These are phyloP conservation scores for Acrobasis suavella DNA, from an alignment of 2,888 invertebrate genomes.

Conservation along the genomic window DNA sequence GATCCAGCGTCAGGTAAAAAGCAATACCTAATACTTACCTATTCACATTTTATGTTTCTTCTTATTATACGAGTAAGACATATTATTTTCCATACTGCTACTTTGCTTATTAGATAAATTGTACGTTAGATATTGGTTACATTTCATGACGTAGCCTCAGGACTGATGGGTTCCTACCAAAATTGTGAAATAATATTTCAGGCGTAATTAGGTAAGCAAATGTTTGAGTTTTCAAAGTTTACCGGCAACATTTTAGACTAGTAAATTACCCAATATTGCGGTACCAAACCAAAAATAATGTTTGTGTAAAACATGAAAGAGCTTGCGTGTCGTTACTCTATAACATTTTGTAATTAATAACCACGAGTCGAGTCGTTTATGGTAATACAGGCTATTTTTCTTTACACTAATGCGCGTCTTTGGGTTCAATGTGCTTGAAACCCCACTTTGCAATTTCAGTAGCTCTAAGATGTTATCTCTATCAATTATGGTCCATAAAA, in stretches of 20 bases:
- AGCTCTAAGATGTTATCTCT: constrained; percentile 74
- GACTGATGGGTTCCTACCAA: constrained; percentile 1
- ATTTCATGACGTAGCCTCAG: constrained; percentile 1
- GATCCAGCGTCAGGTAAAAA: too few relatives aligned
- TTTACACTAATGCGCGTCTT: constrained; percentile 71
- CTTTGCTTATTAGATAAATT: neutral
- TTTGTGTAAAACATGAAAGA: constrained; percentile 56
- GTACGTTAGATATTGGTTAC: neutral
- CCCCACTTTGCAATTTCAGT: constrained; percentile 77
- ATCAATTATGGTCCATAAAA: constrained; percentile 81
- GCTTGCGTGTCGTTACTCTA: constrained; percentile 61
- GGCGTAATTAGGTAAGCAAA: constrained; percentile 17
- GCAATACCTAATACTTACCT: too few relatives aligned
- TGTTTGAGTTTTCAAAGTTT: constrained; percentile 18
- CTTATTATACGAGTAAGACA: neutral
- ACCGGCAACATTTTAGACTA: constrained; percentile 12
- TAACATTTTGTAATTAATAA: constrained; percentile 76
- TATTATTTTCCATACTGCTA: neutral
- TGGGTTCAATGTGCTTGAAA: constrained; percentile 68
- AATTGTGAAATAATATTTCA: constrained; percentile 21
- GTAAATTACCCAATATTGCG: constrained; percentile 42
- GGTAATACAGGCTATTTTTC: constrained; percentile 70
- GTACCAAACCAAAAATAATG: constrained; percentile 46
- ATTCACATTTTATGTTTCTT: too few relatives aligned
- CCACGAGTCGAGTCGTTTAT: constrained; percentile 70